These are phyloP conservation scores for Drosophila sordidula DNA, from an alignment of 2,888 invertebrate genomes.

Conservation along the genomic window DNA sequence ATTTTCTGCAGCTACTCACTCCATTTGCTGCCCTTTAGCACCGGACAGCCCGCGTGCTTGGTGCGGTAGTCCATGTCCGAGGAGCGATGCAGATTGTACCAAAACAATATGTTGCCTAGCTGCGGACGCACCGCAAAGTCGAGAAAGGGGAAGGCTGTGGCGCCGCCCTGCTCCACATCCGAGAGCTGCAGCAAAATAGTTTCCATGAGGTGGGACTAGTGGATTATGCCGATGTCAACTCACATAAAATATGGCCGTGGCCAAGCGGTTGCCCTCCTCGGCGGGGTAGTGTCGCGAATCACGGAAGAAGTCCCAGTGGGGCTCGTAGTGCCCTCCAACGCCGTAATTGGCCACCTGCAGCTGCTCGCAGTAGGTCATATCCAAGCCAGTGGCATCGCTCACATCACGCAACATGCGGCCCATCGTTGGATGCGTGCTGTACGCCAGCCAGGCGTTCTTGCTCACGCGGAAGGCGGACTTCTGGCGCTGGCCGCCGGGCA, in stretches of 20 bases:
- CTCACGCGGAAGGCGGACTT: constrained; percentile 90
- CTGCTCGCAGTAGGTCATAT: constrained; percentile 91
- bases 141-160: constrained; percentile 97
- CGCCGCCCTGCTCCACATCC: constrained; percentile 98
- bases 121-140: constrained; percentile 94
- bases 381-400: constrained; percentile 87
- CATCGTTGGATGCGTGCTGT: constrained; percentile 70
- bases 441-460: constrained; percentile 87
- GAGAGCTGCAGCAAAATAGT: constrained; percentile 89
- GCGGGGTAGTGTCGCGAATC: constrained; percentile 90
- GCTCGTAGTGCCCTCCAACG: constrained; percentile 99
- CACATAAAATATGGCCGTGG: constrained; percentile 98
- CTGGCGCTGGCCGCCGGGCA: constrained; percentile 94
- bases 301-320: constrained; percentile 94
- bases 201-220: neutral
- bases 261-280: constrained; percentile 96
- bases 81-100: constrained; percentile 96
- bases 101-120: constrained; percentile 96
- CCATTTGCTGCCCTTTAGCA: constrained; percentile 98
- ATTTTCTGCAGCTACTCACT: constrained; percentile 86
- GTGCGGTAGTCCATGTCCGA: constrained; percentile 96
- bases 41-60: constrained; percentile 98
- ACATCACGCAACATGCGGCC: constrained; percentile 89
- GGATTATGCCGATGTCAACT: constrained; percentile 85
- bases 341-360: constrained; percentile 99